Conservation (phyloP, 2,113 vertebrate species). For the Podocnemis expansa region DNA sequence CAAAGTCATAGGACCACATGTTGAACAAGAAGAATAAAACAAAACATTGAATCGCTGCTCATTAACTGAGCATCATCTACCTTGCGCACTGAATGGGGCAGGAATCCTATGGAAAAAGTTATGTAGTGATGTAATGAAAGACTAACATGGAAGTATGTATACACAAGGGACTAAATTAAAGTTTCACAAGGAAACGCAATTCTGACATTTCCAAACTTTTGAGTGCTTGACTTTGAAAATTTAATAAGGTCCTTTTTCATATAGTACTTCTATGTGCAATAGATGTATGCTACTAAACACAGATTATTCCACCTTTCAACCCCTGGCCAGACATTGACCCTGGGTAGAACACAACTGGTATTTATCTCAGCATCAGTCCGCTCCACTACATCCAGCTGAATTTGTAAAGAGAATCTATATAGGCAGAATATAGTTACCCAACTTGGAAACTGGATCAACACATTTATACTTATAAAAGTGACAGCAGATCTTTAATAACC, state of each 20-base stretch:
- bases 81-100: too few relatives aligned
- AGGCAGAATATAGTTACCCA: not conserved
- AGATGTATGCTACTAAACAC: not conserved
- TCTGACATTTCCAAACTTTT: not conserved
- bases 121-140: not conserved
- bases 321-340: not conserved
- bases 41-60: not conserved
- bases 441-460: not conserved
- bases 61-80: too few relatives aligned
- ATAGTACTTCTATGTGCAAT: not conserved
- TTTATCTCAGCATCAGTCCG: not conserved
- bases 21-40: not conserved
- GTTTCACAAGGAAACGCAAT: accelerated
- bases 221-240: not conserved
- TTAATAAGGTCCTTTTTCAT: not conserved
- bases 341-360: not conserved
- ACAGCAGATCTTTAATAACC: not conserved
- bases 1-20: not conserved
- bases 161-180: not conserved
- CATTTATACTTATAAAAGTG: not conserved
- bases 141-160: not conserved
- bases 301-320: not conserved
- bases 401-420: not conserved
- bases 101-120: too few relatives aligned
- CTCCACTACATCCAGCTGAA: not conserved